Evolutionary conservation across 2,888 invertebrate species (phyloP), one percentile per base, ranked within the genome.

Genomic region (Trimorus sp.): DNA sequence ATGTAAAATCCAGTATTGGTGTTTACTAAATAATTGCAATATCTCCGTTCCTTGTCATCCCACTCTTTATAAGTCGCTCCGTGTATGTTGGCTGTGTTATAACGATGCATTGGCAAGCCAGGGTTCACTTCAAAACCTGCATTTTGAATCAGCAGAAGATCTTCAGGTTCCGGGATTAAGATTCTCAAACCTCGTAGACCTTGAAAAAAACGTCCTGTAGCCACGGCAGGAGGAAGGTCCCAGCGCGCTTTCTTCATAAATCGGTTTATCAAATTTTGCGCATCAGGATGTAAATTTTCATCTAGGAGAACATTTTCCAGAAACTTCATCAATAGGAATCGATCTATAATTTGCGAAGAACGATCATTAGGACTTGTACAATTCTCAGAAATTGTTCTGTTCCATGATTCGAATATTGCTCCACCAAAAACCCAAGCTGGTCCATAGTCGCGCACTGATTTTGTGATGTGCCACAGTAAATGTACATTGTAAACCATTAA

Each of bases 401-500:
- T 73, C 62, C 62, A 73, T 0, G 62, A 38, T 62, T 73, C 62
- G 37, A 62, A 73, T 45, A 37, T 12, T 6, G 36, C 45, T 36
- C 54, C 71, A 36, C 26, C 45, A 9, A 12, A 73, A 7, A 73
- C 71, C 76, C 76, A 76, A 7, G 53, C 11, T n/a, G 76, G 76
- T 9, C 76, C 76, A 14, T 48, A 69, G 53, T 76, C 59, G 62
- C 56, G n/a, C 11, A 76, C 76, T 0, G 45, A 60, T 69, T 36
- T 69, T 0, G 16, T n/a, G 9, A 76, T 51, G 36, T 76, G 76
- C 15, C 36, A 40, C 1, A 76, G 42, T 36, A 76, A 62, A 38
- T 76, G 69, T 0, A 76, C 54, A 48, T 66, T 75, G 37, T 75
- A 75, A 0, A 66, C 59, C 66, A 75, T 75, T 8, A 58, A 49